Conservation (phyloP, 2,797 vertebrate genomes). For the Benthosema pterotum region DNA sequence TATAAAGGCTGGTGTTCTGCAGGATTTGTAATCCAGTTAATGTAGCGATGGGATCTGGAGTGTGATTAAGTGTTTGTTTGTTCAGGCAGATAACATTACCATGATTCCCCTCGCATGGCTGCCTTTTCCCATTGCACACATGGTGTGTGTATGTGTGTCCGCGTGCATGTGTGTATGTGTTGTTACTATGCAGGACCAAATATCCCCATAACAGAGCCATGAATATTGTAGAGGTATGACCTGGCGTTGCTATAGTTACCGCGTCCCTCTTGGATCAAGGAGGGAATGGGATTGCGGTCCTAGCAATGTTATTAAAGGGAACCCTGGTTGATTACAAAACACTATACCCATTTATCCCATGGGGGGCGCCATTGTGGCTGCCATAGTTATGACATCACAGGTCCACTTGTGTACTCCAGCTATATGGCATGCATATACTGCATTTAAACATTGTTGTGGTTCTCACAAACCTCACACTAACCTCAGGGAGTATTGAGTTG, state of each 20-base stretch:
- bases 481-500: no score
- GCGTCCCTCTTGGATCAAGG: constrained; percentile 54
- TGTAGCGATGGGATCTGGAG: constrained; percentile 60
- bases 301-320: constrained; percentile 62
- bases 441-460: no score
- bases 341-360: no score
- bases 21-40: constrained; percentile 64
- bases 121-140: constrained; percentile 24
- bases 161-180: constrained; percentile 24
- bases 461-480: no score
- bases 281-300: constrained; percentile 43
- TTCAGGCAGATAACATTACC: constrained; percentile 52
- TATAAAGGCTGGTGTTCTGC: constrained; percentile 53
- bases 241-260: constrained; percentile 77
- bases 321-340: no score
- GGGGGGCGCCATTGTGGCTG: no score
- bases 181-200: no score
- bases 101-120: constrained; percentile 58
- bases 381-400: no score
- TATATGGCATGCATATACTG: no score
- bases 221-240: constrained; percentile 77
- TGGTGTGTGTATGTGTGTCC: constrained; percentile 10
- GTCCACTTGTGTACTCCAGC: no score
- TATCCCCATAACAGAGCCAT: constrained; percentile 44
- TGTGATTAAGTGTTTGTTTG: constrained; percentile 75